A percentile compares a stretch with the other conserved stretches of the same genome.
These are phyloP conservation scores for Typhlichthys subterraneus DNA, from an alignment of 2,797 vertebrate species.

Conservation along the genomic window DNA sequence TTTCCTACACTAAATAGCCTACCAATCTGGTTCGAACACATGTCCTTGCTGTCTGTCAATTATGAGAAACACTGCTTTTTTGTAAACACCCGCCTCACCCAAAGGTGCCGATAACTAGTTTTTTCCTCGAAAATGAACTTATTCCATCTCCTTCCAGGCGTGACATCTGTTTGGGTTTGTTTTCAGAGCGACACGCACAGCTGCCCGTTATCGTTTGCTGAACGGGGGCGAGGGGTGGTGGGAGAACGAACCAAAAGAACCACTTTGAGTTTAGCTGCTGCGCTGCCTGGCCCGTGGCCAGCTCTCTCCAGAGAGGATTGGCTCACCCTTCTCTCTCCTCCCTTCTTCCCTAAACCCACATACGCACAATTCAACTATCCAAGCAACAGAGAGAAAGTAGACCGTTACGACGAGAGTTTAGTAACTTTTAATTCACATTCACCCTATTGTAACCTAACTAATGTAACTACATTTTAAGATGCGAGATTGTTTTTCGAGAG, in stretches of 20 bases:
- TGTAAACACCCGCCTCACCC: no score
- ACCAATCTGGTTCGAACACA: no score
- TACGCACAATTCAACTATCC: slow-evolving; percentile 64
- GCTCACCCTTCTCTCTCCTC: slow-evolving; percentile 70
- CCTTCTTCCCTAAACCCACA: slow-evolving; percentile 65
- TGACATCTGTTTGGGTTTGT: slow-evolving; percentile 7
- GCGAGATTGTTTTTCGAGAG: slow-evolving; percentile 43
- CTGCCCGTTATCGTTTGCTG: slow-evolving; percentile 40
- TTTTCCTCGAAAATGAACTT: background rate
- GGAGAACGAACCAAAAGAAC: slow-evolving; percentile 69
- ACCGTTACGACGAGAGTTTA: slow-evolving; percentile 31
- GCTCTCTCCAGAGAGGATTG: slow-evolving; percentile 68
- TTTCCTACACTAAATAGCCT: no score
- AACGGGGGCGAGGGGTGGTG: slow-evolving; percentile 34
- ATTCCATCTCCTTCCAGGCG: background rate
- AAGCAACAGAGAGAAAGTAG: slow-evolving; percentile 59
- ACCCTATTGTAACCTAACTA: background rate
- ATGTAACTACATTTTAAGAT: slow-evolving; percentile 40
- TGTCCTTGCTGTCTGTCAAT: no score
- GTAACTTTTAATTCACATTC: slow-evolving; percentile 15
- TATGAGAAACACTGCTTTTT: no score
- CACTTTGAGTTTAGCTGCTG: slow-evolving; percentile 70
- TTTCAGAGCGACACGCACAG: slow-evolving; percentile 59
- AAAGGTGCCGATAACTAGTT: background rate
- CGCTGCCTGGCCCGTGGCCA: slow-evolving; percentile 71